Conservation (phyloP, 2,797 vertebrate species). For the Ficedula albicollis region DNA sequence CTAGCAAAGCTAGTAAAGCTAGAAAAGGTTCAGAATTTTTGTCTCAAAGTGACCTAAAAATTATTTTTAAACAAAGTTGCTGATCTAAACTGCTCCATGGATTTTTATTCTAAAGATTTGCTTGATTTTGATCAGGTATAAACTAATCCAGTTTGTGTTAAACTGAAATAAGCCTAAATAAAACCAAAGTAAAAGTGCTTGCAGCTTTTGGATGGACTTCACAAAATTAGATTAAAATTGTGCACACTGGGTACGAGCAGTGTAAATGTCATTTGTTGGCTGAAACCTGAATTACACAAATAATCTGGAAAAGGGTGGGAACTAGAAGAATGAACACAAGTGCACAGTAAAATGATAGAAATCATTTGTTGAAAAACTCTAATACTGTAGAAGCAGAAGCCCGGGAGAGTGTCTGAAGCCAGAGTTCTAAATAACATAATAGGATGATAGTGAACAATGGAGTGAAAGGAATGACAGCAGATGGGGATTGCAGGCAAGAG, state of each 20-base stretch:
- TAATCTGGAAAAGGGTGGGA: neutral
- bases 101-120: neutral
- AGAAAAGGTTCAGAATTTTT: neutral
- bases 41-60: neutral
- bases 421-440: neutral
- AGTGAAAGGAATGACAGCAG: slow-evolving; percentile 21
- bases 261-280: neutral
- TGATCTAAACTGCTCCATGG: neutral
- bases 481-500: neutral
- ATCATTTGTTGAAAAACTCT: neutral
- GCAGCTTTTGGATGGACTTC: neutral
- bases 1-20: no score
- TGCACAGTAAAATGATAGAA: neutral
- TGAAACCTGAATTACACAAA: neutral
- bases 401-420: neutral
- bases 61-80: neutral
- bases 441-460: neutral
- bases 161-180: neutral
- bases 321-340: neutral
- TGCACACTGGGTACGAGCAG: neutral
- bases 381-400: neutral
- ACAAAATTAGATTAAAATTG: neutral
- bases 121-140: neutral
- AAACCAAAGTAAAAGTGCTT: neutral
- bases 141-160: neutral